Evolutionary conservation across 1,140 invertebrate genomes (phyloP), one percentile per base, ranked within the genome.

Genomic region (Drosophila ohnishii): DNA sequence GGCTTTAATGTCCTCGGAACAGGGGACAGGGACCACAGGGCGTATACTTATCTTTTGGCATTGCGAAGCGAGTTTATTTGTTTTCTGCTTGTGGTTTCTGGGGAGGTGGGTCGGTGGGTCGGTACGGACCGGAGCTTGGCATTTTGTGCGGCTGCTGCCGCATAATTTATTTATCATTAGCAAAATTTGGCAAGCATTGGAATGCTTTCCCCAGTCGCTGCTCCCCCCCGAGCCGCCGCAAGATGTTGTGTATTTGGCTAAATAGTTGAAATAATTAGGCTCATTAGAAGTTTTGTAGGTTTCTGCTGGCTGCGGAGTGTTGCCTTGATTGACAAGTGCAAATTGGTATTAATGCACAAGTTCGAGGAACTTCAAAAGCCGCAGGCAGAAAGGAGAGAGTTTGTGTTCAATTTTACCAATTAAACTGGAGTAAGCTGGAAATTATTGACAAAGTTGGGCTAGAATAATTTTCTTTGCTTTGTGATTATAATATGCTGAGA

Each of bases 151-250:
- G 79, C 63, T 76, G 83, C 83, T 75, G 85, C 78, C 75, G 80
- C 75, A 86, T 86, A 83, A 86, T 86, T 86, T 86, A 88, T 86
- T 86, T 86, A 88, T 86, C 83, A 87, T 86, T 86, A 88, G 83
- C 84, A 86, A 67, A 86, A 86, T 86, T 86, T 82, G 84, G 79
- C 75, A 76, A 71, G 66, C 59, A 67, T 50, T 42, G 75, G 73
- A 80, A 85, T 85, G 63, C 51, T 71, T 55, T 45, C 44, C 35
- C 55, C 22, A 51, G 30, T 51, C 32, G 32, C 48, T 48, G 45
- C 9, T 39, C 25, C 47, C 35, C 16, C 30, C 13, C 8, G 5
- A 6, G 7, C 32, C 30, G 56, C 61, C 61, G 10, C 56, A 35
- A 65, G 51, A 39, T 61, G 79, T 50, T 80, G 60, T 47, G 62